Base-by-base conservation (phyloP, 2,797 vertebrate species). In the Lindbergichthys nudifrons region DNA sequence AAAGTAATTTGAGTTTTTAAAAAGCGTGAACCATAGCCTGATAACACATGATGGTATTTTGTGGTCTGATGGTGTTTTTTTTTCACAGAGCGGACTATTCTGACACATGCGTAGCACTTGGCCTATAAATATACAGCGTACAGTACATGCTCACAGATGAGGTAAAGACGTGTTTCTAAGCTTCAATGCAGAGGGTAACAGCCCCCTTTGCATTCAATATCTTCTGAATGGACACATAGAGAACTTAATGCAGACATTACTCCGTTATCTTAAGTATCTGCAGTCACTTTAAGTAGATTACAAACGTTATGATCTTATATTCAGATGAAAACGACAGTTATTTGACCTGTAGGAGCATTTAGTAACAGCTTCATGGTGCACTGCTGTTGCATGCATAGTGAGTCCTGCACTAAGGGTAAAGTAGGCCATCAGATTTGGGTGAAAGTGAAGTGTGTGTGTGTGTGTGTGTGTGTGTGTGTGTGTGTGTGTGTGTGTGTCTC, bases 1-100 rank as follows among this genome's bases (percentile, higher is more conserved):
- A 94, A 84, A 86, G 73, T 89, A 46, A 80, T 75, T 85, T 73
- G 50, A 73, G 67, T 48, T 84, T 80, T 80, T 83, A 75, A 57
- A 74, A 69, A 74, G 75, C 39, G 77, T 77, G 63, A 68, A 48
- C 50, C 61, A 43, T 21, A 18, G 45, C 42, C 64, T 57, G 50
- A 32, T 65, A 69, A 75, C 59, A 84, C 60, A 80, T 61, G 65
- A 21, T 46, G 46, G 59, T 39, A 26, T 36, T 43, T 39, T 56
- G 14, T 26, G 12, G 15, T 53, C 68, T 62, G 70, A n/a, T 74
- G 70, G 62, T 69, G 2, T 13, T 21, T 59, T 82, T 82, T 54
- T 69, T 54, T 82, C 43, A 67, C 58, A 75, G 83, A 81, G 59
- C 45, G 61, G 85, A 78, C 70, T 71, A 30, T 66, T 83, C 85